Base-by-base conservation (phyloP, 2,888 invertebrate genomes). In the Phengaris alcon region DNA sequence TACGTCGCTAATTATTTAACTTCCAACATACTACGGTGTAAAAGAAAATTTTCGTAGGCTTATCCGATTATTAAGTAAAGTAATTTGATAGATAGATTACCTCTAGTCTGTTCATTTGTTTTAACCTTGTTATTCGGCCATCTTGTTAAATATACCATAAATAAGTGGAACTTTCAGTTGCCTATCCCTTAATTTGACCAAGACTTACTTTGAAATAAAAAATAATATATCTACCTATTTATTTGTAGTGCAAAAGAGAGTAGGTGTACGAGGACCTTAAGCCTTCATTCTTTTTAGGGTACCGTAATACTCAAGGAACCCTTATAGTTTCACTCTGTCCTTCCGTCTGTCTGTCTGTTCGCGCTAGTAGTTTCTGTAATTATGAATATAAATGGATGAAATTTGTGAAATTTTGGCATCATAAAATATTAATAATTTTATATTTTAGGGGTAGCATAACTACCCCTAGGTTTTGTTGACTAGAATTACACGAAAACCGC, bases 71-170 rank as follows among this genome's bases (percentile, higher is more conserved):
- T 52, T n/a, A 69, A 48, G 48, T 12, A 5, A 72, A 44, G 51
- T 52, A 52, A 52, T 52, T 51, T 72, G 72, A 52, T 72, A 72
- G 54, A 22, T 52, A 54, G 72, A 52, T 72, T 54, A 72, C 22
- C 35, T 22, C 48, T 46, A 69, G 8, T 15, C 69, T 48, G 64
- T 44, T 64, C 35, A 44, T 64, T 64, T 64, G 12, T 64, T 44
- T 64, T 64, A 64, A 64, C 64, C 64, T 44, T 64, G 64, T 44
- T 64, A 64, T 64, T 35, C 44, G 44, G 35, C 64, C 64, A 44
- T 64, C 7, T 64, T 6, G 13, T 64, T 12, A 64, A 64, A 35
- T 64, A 64, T 64, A 44, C 22, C 12, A 9, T 12, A 3, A 10
- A 12, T 22, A 10, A 44, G 9, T 64, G 4, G 2, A 35, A 35